phyloP scores from a whole-genome alignment of 53 echinoderm and acorn worm genomes.

The Luidia sarsii region DNA sequence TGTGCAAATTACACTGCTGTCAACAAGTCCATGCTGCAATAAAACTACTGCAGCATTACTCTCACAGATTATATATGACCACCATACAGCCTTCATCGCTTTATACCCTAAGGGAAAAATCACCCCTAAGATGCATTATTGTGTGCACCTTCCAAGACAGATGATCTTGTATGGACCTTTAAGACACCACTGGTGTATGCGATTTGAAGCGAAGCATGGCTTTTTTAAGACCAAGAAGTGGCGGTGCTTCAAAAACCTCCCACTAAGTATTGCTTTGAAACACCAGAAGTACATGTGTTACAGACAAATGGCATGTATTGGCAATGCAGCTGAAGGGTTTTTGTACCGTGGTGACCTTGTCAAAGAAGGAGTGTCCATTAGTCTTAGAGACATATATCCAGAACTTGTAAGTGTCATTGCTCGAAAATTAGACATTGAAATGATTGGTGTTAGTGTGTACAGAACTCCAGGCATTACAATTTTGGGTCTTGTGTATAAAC shows the following conservation, averaged over 20 bases:
- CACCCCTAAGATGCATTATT: conserved; percentile 78
- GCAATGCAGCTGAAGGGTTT: conserved; percentile 21
- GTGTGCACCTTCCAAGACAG: conserved; percentile 61
- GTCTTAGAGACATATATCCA: conserved; percentile 23
- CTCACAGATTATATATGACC: conserved; percentile 40
- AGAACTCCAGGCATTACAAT: conserved; percentile 19
- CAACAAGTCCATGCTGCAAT: conserved; percentile 39
- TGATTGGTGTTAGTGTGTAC: conserved; percentile 4
- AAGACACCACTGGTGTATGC: conserved; percentile 63
- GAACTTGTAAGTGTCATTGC: conserved; percentile 18
- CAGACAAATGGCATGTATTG: conserved; percentile 31
- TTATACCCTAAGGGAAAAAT: conserved; percentile 51
- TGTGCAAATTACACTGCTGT: conserved; percentile 62
- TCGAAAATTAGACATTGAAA: background rate
- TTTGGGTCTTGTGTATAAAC: conserved; percentile 41
- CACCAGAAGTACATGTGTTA: conserved; percentile 73
- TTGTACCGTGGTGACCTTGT: conserved; percentile 56
- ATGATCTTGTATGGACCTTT: conserved; percentile 53
- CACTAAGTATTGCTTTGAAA: conserved; percentile 49
- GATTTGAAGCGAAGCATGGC: conserved; percentile 64
- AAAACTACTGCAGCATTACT: conserved; percentile 37
- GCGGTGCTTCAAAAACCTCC: conserved; percentile 70
- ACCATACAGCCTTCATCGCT: conserved; percentile 33
- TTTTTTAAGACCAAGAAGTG: conserved; percentile 52
- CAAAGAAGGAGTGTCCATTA: conserved; percentile 44